A percentile compares a stretch with the other conserved stretches of the same genome.
phyloP scores from a whole-genome alignment of 2,888 invertebrate species.

The Notodonta ziczac region DNA sequence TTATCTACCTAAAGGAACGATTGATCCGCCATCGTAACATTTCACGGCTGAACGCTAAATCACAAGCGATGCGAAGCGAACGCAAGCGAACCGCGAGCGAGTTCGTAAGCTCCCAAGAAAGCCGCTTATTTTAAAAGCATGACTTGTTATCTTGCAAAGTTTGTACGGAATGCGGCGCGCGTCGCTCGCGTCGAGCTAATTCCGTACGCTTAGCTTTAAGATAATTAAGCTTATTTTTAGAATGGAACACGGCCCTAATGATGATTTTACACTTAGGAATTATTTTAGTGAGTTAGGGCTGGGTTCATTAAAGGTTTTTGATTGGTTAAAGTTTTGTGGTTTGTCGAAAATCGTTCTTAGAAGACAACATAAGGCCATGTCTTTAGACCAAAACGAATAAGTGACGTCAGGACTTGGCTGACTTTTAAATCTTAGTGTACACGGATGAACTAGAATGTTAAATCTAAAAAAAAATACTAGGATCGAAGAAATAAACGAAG shows the following conservation, averaged over 20 bases:
- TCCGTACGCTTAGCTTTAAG: conserved; percentile 24
- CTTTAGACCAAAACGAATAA: no score
- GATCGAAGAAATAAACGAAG: neutral
- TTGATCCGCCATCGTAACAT: neutral
- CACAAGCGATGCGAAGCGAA: conserved; percentile 15
- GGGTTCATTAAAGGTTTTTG: conserved; percentile 7
- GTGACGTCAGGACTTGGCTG: no score
- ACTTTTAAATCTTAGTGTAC: no score
- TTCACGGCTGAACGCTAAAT: conserved; percentile 38
- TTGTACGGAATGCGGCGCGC: conserved; percentile 9
- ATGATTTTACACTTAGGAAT: conserved; percentile 31
- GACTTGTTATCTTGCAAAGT: conserved; percentile 43
- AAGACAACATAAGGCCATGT: neutral
- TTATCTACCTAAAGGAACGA: no score
- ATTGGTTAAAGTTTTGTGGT: conserved; percentile 3
- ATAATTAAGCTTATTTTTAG: conserved; percentile 51
- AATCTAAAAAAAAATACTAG: no score
- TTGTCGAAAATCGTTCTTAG: neutral
- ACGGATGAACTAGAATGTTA: no score
- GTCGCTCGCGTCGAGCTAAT: conserved; percentile 27
- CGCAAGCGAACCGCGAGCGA: conserved; percentile 12
- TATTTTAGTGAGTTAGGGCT: conserved; percentile 18
- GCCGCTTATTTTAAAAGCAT: conserved; percentile 75
- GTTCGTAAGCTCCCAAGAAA: conserved; percentile 43
- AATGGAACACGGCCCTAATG: conserved; percentile 31